Base-by-base conservation (phyloP, 2,888 invertebrate genomes). In the Pteria penguin region DNA sequence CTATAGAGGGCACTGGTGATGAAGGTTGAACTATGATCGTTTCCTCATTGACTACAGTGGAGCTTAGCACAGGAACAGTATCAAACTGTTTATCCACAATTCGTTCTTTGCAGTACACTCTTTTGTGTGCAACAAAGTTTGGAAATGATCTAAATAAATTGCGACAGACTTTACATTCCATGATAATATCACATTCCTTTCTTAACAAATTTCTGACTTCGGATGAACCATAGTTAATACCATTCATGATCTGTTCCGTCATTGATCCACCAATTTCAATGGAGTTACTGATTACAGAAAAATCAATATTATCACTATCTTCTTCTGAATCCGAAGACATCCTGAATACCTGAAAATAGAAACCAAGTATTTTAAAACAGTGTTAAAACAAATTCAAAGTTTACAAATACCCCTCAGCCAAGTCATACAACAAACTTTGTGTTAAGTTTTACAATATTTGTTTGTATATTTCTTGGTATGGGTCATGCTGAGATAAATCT, bases 91-190 rank as follows among this genome's bases (percentile, higher is more conserved):
- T 68, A 24, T 57, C 32, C 14, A 33, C 68, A 68, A 57, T 57
- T 31, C 24, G 69, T 8, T 68, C 84, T 55, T 84, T 94, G 89
- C 97, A 97, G 91, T 96, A 97, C 54, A 95, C 94, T 76, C 97
- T 94, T 92, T 98, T 98, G 91, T 98, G 98, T 45, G 96, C 95
- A 84, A 97, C 94, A 89, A 97, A 96, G 93, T 97, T 97, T 22
- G 95, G 95, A 81, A 97, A 93, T 90, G 96, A 96, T 84, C 97
- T 94, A 91, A 97, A 97, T 88, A 98, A 94, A 88, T 95, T 96
- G 45, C 95, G 94, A 90, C 98, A 98, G 26, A 96, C 94, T 91
- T 95, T 95, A 92, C 98, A 98, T 92, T 98, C 98, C 92, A 96
- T 96, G 86, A 98, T 94, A 75, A 97, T 92, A 91, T 96, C 96